Conservation (phyloP, 1,140 invertebrate genomes). For the Drosophila watanabei region DNA sequence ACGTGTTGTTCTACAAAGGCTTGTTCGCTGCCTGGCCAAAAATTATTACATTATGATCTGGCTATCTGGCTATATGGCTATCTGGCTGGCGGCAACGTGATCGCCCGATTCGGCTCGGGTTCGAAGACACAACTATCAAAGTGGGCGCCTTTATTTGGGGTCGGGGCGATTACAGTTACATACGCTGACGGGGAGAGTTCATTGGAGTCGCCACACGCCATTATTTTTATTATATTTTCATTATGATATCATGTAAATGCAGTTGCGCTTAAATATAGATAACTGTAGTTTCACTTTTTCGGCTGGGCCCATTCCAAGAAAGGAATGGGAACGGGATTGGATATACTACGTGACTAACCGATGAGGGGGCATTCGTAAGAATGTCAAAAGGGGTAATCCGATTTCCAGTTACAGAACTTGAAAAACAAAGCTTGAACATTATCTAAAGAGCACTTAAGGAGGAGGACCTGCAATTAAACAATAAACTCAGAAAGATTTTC, state of each 20-base stretch:
- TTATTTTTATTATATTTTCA: conserved; percentile 6
- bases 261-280: conserved; percentile 52
- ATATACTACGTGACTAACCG: conserved; percentile 51
- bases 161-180: conserved; percentile 62
- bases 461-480: neutral
- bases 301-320: conserved; percentile 64
- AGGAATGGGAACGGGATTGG: conserved; percentile 50
- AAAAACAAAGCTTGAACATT: neutral
- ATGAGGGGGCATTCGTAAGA: conserved; percentile 18
- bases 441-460: neutral
- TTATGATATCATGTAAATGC: conserved; percentile 73
- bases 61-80: neutral
- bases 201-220: conserved; percentile 35
- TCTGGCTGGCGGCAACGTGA: conserved; percentile 55
- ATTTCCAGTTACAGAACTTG: neutral
- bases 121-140: conserved; percentile 12
- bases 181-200: conserved; percentile 45
- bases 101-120: conserved; percentile 40
- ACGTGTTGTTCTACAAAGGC: conserved; percentile 74
- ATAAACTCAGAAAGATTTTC: neutral
- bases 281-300: conserved; percentile 80
- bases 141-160: conserved; percentile 57
- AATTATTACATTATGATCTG: conserved; percentile 63
- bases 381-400: neutral
- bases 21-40: conserved; percentile 49